Evolutionary conservation across 2,888 invertebrate genomes (phyloP).

Genomic region (Dromius quadrimaculatus): DNA sequence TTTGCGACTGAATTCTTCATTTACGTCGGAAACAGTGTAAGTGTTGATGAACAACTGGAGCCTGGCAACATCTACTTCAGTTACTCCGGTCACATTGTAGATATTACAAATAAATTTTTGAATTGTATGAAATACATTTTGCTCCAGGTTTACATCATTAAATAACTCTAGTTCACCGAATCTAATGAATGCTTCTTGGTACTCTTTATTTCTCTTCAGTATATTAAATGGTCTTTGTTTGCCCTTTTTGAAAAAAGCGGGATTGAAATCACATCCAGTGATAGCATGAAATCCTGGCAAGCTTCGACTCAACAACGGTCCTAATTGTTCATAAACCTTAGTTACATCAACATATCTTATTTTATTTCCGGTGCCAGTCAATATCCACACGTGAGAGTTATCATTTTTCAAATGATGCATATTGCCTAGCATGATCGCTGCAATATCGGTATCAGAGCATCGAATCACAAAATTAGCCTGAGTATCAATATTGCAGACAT

Average conservation of each 20-base stretch:
- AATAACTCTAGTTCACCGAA: conserved; percentile 30
- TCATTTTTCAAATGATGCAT: background rate
- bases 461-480: background rate
- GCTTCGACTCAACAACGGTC: background rate
- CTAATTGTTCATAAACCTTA: background rate
- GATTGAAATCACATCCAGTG: conserved; percentile 9
- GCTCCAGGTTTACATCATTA: conserved; percentile 5
- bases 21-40: conserved; percentile 54
- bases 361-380: background rate
- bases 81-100: conserved; percentile 37
- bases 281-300: conserved; percentile 9
- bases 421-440: background rate
- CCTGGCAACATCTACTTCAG: conserved; percentile 56
- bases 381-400: background rate
- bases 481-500: background rate
- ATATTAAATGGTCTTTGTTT: conserved; percentile 12
- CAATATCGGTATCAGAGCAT: conserved; percentile 13
- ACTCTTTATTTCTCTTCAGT: background rate
- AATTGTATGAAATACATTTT: conserved; percentile 11
- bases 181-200: conserved; percentile 15
- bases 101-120: conserved; percentile 55
- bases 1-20: conserved; percentile 45
- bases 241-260: background rate
- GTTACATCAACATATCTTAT: background rate
- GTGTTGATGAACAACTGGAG: conserved; percentile 56